Evolutionary conservation across 2,888 invertebrate genomes (phyloP), one percentile per base, ranked within the genome.

Genomic region (Oligia strigilis): DNA sequence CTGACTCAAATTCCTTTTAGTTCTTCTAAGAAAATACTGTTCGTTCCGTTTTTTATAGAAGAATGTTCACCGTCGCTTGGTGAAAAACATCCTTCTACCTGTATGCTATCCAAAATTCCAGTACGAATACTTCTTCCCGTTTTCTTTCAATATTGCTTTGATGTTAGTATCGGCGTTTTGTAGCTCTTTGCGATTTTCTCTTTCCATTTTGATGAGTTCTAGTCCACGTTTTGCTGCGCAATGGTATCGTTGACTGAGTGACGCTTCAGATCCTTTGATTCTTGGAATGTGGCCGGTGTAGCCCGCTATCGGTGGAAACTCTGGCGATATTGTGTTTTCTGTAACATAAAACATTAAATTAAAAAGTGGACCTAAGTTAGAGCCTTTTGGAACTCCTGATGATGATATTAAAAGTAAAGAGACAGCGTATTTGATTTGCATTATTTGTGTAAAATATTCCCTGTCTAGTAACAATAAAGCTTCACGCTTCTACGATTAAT

Each of bases 281-380:
- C 98, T 97, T 6, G 98, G 98, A 82, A 98, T 98, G 92, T 98
- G 98, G 6, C 98, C 98, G 0, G 98, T 98, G 93, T 98, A 98
- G 14, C 98, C 98, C 0, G 98, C 98, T 89, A 98, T 98, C 29
- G 98, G 98, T 40, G 98, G 98, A 88, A 97, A 97, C 91, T 98
- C 98, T 0, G 98, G 97, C 13, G 98, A 98, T 92, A 97, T 97
- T 84, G 97, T 97, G 93, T 97, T 97, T 89, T 97, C 98, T 98
- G 96, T 29, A 77, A 96, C 95, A 80, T 83, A 72, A 65, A 75
- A 75, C 23, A 55, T 19, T 64, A 11, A 29, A 49, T n/a, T 4
- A 55, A 65, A 75, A n/a, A 19, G 13, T 64, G 78, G 83, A 77
- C 82, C 64, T 36, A 86, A 72, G 58, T 46, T 58, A 9, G 36